Percentiles rank a stretch among this genome's conserved stretches.
These are phyloP conservation scores for Octonoba sinensis DNA, from an alignment of 2,888 invertebrate species.

Conservation along the genomic window DNA sequence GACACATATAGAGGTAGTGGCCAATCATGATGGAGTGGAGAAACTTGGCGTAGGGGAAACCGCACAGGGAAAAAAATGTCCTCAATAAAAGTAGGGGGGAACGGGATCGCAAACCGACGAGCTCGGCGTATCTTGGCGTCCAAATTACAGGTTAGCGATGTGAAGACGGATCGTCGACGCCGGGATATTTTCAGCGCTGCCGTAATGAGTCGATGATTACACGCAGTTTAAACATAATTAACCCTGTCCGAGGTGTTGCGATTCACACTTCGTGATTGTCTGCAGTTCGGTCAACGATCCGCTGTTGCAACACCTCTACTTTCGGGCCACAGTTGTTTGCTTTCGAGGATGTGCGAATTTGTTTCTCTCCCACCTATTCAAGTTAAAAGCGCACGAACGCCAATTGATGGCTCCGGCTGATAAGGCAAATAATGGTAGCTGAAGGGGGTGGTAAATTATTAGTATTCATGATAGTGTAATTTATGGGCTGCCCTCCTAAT, in stretches of 20 bases:
- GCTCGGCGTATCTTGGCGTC: slow-evolving; percentile 34
- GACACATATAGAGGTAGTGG: too few species aligned
- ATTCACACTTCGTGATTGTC: slow-evolving; percentile 58
- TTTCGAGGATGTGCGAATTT: too few species aligned
- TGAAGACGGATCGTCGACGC: slow-evolving; percentile 60
- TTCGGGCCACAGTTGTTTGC: neutral
- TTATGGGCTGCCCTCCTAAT: too few species aligned
- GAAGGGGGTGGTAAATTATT: too few species aligned
- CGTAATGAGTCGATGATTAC: slow-evolving; percentile 64
- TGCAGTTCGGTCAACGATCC: slow-evolving; percentile 51
- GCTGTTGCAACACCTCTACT: slow-evolving; percentile 39
- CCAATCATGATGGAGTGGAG: too few species aligned
- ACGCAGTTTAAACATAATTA: slow-evolving; percentile 65
- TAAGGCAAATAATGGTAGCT: too few species aligned
- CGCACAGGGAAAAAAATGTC: too few species aligned
- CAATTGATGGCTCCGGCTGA: too few species aligned
- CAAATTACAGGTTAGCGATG: slow-evolving; percentile 55
- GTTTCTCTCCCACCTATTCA: too few species aligned
- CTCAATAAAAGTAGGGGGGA: slow-evolving; percentile 1
- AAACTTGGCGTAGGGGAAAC: too few species aligned
- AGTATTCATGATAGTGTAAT: too few species aligned
- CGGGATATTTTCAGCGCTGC: slow-evolving; percentile 60
- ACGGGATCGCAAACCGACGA: neutral
- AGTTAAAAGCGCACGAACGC: too few species aligned
- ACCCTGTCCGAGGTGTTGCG: slow-evolving; percentile 61